phyloP scores from a whole-genome alignment of 1,140 invertebrate species.

The Luehdorfia chinensis region DNA sequence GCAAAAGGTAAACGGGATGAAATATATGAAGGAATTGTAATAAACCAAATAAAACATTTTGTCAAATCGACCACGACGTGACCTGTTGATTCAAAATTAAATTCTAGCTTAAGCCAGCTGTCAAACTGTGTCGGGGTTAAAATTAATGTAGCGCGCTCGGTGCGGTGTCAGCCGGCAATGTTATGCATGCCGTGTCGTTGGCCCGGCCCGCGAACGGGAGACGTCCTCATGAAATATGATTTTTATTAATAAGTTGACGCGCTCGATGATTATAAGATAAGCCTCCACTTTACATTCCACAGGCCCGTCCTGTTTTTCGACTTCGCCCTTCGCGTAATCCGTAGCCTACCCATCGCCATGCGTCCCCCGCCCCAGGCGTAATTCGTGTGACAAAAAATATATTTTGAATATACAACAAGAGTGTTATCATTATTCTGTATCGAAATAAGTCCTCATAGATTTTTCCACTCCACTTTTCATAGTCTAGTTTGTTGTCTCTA shows the following conservation, averaged over 20 bases:
- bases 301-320: constrained; percentile 60
- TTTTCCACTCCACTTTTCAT: neutral
- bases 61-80: no score
- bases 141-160: constrained; percentile 44
- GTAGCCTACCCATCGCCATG: constrained; percentile 36
- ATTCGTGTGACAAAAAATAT: constrained; percentile 21
- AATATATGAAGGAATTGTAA: no score
- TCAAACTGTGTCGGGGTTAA: constrained; percentile 31
- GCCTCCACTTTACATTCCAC: constrained; percentile 73
- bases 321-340: constrained; percentile 53
- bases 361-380: constrained; percentile 14
- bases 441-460: neutral
- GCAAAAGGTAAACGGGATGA: no score
- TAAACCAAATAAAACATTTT: no score
- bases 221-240: constrained; percentile 68
- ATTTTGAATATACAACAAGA: constrained; percentile 20
- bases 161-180: constrained; percentile 21
- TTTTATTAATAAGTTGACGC: constrained; percentile 77
- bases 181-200: constrained; percentile 32
- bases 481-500: no score
- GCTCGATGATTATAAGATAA: constrained; percentile 76
- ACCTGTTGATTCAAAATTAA: constrained; percentile 26
- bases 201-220: neutral
- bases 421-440: constrained; percentile 5
- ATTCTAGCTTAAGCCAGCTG: constrained; percentile 26